These are phyloP conservation scores for Camelus bactrianus DNA, from an alignment of 2,113 vertebrate species.

Conservation along the genomic window DNA sequence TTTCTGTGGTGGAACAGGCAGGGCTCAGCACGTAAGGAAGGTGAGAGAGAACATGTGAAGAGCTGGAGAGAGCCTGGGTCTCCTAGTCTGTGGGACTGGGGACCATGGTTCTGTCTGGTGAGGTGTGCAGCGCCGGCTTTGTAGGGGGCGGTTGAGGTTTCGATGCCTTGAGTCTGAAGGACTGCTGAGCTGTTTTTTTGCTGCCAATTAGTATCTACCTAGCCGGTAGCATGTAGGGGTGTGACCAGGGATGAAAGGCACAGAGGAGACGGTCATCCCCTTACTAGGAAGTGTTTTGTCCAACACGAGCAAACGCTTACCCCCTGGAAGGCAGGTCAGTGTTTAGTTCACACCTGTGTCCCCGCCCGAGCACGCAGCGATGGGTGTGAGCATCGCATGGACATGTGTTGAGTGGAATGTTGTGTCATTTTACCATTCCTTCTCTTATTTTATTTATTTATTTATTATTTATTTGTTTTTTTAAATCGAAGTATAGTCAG, in stretches of 20 bases:
- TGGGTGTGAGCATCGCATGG: too few relatives aligned
- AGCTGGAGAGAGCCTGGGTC: neutral
- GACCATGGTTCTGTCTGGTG: neutral
- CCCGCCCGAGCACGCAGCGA: too few relatives aligned
- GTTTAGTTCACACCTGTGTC: neutral
- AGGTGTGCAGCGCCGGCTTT: neutral
- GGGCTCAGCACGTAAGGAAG: neutral
- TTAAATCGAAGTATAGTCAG: too few relatives aligned
- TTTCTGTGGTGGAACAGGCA: neutral
- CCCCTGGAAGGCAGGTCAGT: neutral
- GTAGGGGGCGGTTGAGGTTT: neutral
- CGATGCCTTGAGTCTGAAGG: neutral
- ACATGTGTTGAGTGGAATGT: neutral
- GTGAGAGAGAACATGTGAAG: neutral
- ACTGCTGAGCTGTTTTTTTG: neutral
- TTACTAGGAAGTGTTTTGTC: neutral
- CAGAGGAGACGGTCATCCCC: neutral
- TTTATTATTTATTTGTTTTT: too few relatives aligned
- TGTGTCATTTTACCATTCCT: neutral
- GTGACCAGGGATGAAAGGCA: neutral
- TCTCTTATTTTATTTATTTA: too few relatives aligned
- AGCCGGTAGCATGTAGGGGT: neutral
- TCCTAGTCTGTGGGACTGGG: neutral
- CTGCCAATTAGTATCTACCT: neutral
- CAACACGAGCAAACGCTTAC: accelerated